Evolutionary conservation across 2,888 invertebrate species (phyloP).

Genomic region (Protonemura montana): DNA sequence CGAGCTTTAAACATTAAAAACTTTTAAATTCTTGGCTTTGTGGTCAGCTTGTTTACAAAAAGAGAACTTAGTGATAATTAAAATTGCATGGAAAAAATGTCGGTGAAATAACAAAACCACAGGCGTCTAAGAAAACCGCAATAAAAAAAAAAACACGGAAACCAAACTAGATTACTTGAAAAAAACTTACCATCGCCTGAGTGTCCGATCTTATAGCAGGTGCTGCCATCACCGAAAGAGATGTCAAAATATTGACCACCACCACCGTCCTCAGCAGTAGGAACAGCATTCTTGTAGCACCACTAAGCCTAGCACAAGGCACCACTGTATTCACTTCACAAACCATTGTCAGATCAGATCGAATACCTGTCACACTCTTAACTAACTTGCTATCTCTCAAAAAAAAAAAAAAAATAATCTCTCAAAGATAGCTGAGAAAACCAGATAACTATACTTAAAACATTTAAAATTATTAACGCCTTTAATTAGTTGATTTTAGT

Average conservation of each 20-base stretch:
- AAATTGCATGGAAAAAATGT: background rate
- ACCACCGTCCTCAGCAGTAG: slow-evolving; percentile 38
- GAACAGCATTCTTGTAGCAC: slow-evolving; percentile 35
- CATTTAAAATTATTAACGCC: background rate
- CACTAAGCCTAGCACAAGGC: background rate
- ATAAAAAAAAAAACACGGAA: background rate
- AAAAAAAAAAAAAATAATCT: background rate
- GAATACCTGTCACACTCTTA: background rate
- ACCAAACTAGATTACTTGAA: background rate
- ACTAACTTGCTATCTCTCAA: background rate
- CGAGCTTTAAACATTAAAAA: no score
- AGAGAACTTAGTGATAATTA: no score
- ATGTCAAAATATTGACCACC: background rate
- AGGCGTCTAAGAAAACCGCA: background rate
- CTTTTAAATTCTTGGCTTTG: no score
- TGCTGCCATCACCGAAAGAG: slow-evolving; percentile 19
- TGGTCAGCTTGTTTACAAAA: no score
- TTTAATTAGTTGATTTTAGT: background rate
- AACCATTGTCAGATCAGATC: background rate
- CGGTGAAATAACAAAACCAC: background rate
- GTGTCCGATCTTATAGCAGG: slow-evolving; percentile 45
- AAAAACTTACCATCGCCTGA: slow-evolving; percentile 48
- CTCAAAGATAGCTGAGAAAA: background rate
- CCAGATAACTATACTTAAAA: slow-evolving; percentile 1
- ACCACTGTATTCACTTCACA: background rate